Evolutionary conservation across 1,140 invertebrate species (phyloP).

Genomic region (Cydia pomonella): DNA sequence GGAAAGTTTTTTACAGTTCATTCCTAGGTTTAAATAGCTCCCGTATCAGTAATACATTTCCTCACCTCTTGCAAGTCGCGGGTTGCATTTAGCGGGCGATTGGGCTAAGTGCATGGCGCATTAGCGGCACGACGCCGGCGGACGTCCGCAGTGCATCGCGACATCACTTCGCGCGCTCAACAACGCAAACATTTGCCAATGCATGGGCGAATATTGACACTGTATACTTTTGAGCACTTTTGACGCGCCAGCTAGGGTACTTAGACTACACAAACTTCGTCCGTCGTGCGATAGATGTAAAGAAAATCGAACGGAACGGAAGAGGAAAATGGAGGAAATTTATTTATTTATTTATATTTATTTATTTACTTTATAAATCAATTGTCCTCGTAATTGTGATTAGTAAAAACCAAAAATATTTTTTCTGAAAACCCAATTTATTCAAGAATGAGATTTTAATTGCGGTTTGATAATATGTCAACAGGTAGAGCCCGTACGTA

Average conservation of each 20-base stretch:
- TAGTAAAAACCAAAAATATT: too few species aligned
- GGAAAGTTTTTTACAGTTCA: too few species aligned
- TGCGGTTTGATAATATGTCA: too few species aligned
- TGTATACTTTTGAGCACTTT: background rate
- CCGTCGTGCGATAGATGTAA: too few species aligned
- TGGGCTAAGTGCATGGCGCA: constrained; percentile 67
- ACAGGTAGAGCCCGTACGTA: too few species aligned
- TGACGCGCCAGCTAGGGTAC: constrained; percentile 6
- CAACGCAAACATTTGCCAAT: constrained; percentile 56
- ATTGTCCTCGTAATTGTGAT: too few species aligned
- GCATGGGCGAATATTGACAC: constrained; percentile 19
- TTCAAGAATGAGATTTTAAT: too few species aligned
- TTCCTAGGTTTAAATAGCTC: background rate
- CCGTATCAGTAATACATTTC: constrained; percentile 1
- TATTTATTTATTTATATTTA: too few species aligned
- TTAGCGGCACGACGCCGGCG: constrained; percentile 69
- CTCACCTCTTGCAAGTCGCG: constrained; percentile 10
- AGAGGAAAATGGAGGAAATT: too few species aligned
- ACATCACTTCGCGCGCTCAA: constrained; percentile 57
- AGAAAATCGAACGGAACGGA: too few species aligned
- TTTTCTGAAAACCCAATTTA: too few species aligned
- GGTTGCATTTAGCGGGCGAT: constrained; percentile 44
- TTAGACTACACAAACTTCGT: background rate
- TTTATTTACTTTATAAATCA: too few species aligned
- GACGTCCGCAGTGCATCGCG: constrained; percentile 55